A percentile compares a stretch with the other conserved stretches of the same genome.
These are phyloP conservation scores for Troides aeacus DNA, from an alignment of 2,888 invertebrate species.

Conservation along the genomic window DNA sequence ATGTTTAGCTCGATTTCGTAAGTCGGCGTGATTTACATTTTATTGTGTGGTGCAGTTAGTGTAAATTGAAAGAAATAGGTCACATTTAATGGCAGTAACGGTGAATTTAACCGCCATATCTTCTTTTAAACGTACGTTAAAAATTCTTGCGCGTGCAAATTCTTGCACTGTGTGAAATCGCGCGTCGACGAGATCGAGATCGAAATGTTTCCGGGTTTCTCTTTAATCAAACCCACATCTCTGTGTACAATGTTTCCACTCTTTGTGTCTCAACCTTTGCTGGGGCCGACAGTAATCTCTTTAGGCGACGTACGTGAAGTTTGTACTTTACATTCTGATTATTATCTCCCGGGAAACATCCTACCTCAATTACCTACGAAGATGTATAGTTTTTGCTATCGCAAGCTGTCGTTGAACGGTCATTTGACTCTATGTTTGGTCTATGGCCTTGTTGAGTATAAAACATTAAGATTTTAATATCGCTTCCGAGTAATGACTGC, in stretches of 20 bases:
- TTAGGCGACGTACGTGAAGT: slow-evolving; percentile 9
- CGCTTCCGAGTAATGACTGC: no score
- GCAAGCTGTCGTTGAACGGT: no score
- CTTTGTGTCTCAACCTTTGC: slow-evolving; percentile 6
- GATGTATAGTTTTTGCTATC: neutral
- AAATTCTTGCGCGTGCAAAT: slow-evolving; percentile 26
- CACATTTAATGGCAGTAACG: slow-evolving; percentile 2
- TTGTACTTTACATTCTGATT: slow-evolving; percentile 12
- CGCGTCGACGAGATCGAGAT: slow-evolving; percentile 24
- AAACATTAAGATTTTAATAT: no score
- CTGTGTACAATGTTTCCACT: neutral
- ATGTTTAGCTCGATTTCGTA: neutral
- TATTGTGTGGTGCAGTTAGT: neutral
- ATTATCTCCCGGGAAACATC: slow-evolving; percentile 10
- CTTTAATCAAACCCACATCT: slow-evolving; percentile 25
- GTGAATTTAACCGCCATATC: slow-evolving; percentile 5
- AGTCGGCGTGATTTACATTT: neutral
- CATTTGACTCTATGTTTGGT: no score
- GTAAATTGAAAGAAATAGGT: neutral
- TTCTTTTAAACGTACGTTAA: slow-evolving; percentile 11
- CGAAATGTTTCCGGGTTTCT: slow-evolving; percentile 25
- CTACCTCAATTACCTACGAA: slow-evolving; percentile 10
- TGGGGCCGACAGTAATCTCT: slow-evolving; percentile 13
- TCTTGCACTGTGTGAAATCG: slow-evolving; percentile 24
- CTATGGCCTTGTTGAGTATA: no score